Conservation (phyloP, 2,113 vertebrate species). For the Crotophaga sulcirostris region DNA sequence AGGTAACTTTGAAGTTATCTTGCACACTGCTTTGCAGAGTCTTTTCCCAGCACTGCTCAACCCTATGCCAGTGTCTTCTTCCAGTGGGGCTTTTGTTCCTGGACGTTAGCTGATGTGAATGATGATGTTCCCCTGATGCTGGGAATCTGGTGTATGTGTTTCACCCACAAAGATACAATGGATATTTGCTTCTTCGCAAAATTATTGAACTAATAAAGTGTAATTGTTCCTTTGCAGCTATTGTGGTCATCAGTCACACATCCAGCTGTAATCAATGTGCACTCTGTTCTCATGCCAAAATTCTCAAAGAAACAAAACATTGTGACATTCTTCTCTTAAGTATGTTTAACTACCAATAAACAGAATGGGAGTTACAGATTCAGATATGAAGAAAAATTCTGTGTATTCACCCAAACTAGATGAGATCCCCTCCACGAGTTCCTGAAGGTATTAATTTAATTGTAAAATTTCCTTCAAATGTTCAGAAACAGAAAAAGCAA, state of each 20-base stretch:
- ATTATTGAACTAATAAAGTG: conserved; percentile 71
- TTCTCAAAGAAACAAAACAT: conserved; percentile 65
- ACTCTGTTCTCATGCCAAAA: conserved; percentile 72
- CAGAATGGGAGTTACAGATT: conserved; percentile 63
- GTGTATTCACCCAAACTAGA: conserved; percentile 31
- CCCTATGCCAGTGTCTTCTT: not conserved
- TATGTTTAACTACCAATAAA: conserved; percentile 74
- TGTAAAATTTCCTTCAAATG: conserved; percentile 18
- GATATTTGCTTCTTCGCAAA: conserved; percentile 58
- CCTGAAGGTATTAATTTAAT: not conserved
- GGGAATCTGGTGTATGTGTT: not conserved
- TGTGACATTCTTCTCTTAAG: conserved; percentile 55
- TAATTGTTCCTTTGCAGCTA: conserved; percentile 67
- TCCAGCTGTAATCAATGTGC: conserved; percentile 43
- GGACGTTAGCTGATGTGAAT: not conserved
- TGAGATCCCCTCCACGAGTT: not conserved
- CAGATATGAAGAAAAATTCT: conserved; percentile 51
- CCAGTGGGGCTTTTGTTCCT: not conserved
- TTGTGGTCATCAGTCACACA: conserved; percentile 70
- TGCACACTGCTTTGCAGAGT: not conserved
- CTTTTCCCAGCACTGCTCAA: not conserved
- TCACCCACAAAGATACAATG: not conserved
- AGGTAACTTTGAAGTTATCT: not conserved
- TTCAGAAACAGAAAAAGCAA: not conserved
- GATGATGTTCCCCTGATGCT: not conserved